Evolutionary conservation across 1,140 invertebrate genomes (phyloP).

Genomic region (Pomacea maculata): DNA sequence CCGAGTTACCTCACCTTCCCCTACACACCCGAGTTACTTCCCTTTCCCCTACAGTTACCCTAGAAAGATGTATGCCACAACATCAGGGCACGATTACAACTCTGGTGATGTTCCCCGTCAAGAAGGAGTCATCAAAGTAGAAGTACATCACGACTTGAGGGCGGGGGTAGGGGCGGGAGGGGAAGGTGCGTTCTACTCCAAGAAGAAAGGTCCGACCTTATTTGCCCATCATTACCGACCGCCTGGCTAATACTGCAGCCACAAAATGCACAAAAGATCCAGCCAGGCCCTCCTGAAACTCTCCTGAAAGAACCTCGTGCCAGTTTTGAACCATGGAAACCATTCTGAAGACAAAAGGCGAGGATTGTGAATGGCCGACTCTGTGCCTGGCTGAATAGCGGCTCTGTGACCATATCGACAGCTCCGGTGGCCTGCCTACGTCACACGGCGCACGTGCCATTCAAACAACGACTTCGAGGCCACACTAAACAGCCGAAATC

Average conservation of each 20-base stretch:
- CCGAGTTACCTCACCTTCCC: no score
- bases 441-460: not conserved
- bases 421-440: not conserved
- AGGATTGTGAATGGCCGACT: not conserved
- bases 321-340: not conserved
- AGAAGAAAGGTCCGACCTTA: no score
- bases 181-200: no score
- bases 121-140: no score
- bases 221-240: no score
- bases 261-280: constrained; percentile 2
- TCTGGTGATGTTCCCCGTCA: no score
- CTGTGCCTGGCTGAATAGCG: not conserved
- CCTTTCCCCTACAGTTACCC: no score
- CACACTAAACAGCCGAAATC: not conserved
- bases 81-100: no score
- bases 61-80: no score
- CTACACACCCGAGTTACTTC: no score
- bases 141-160: no score
- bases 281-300: not conserved
- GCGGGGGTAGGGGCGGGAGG: no score
- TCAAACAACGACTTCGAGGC: not conserved
- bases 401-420: not conserved
- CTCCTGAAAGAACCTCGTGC: not conserved
- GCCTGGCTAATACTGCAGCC: not conserved
- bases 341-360: constrained; percentile 1